Evolutionary conservation across 2,888 invertebrate species (phyloP).

Genomic region (Acheta domesticus): DNA sequence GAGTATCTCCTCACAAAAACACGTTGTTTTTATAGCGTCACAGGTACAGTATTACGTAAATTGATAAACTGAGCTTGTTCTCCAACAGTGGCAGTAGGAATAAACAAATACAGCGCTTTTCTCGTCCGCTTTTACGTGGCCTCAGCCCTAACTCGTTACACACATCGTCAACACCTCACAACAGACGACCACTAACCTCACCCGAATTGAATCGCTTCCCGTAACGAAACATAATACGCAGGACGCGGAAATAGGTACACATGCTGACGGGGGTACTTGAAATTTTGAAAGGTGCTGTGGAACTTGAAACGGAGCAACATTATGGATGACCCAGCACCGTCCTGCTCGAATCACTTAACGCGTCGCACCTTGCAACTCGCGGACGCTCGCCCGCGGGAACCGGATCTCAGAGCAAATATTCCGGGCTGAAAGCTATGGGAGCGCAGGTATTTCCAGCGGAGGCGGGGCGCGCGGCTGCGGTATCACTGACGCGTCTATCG

Average conservation of each 20-base stretch:
- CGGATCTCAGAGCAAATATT: neutral
- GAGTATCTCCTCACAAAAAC: no score
- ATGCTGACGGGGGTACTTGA: neutral
- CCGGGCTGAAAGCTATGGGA: neutral
- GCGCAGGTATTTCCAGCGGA: neutral
- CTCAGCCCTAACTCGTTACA: no score
- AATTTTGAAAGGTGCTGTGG: neutral
- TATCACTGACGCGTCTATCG: neutral
- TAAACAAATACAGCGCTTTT: no score
- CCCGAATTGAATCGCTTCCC: neutral
- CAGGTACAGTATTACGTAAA: no score
- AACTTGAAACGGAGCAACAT: neutral
- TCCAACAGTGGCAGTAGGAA: no score
- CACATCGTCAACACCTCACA: neutral
- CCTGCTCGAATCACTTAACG: neutral
- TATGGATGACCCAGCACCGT: neutral
- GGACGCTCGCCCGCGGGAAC: neutral
- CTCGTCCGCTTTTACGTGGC: no score
- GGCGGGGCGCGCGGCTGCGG: neutral
- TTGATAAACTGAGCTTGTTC: no score
- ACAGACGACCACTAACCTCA: neutral
- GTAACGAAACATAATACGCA: neutral
- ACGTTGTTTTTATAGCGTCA: no score
- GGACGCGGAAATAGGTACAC: neutral
- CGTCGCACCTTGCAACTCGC: neutral